phyloP scores from a whole-genome alignment of 2,113 vertebrate genomes.

The Actenoides hombroni region DNA sequence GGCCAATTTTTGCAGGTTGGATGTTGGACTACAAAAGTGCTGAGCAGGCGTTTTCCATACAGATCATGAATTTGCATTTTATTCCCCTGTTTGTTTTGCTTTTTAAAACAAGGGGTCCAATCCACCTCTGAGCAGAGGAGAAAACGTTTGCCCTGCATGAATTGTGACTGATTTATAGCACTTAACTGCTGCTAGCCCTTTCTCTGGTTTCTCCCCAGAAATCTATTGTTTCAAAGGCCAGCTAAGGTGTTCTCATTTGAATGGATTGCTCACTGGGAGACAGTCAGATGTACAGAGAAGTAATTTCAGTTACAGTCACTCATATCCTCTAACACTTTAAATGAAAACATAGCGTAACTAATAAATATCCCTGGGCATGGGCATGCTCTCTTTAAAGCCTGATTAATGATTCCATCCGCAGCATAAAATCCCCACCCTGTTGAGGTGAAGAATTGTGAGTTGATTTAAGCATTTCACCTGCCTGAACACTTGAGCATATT shows the following conservation, averaged over 20 bases:
- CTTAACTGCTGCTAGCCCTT: not conserved
- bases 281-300: constrained; percentile 33
- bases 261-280: not conserved
- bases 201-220: not conserved
- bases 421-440: constrained; percentile 46
- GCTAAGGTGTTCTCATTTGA: constrained; percentile 22
- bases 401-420: constrained; percentile 49
- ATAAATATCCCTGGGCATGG: constrained; percentile 27
- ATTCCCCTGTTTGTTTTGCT: constrained; percentile 3
- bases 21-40: not conserved
- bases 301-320: constrained; percentile 32
- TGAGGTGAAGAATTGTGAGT: constrained; percentile 43
- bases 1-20: not conserved
- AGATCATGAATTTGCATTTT: constrained; percentile 31
- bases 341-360: constrained; percentile 45
- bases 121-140: not conserved
- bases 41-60: not conserved
- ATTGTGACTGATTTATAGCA: not conserved
- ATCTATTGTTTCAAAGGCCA: not conserved
- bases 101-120: constrained; percentile 12
- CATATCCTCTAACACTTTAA: constrained; percentile 23
- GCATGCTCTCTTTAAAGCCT: constrained; percentile 12
- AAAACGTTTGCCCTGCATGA: not conserved
- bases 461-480: constrained; percentile 66
- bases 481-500: constrained; percentile 8